A percentile compares a stretch with the other conserved stretches of the same genome.
Conservation (phyloP, 2,113 vertebrate species). For the Cercopithecus mona region DNA sequence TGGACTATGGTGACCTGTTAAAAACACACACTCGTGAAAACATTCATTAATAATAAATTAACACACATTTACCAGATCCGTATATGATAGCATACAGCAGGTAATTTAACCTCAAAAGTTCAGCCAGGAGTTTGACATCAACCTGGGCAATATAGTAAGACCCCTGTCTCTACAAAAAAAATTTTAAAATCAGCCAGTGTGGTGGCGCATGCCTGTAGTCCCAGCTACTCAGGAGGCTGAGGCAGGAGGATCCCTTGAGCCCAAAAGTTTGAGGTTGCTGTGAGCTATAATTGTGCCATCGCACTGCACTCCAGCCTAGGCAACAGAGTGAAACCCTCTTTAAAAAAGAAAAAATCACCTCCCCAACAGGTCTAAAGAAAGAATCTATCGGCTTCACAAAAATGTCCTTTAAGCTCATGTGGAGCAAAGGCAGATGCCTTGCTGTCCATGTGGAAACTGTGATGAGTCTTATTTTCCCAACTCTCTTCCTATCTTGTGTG, state of each 20-base stretch:
- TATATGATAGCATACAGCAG: background rate
- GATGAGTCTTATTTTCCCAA: background rate
- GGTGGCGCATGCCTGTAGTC: too few relatives aligned
- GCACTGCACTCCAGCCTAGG: too few relatives aligned
- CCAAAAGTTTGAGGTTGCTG: too few relatives aligned
- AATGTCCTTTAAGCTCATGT: constrained; percentile 55
- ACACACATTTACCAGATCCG: constrained; percentile 47
- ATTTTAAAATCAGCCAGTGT: too few relatives aligned
- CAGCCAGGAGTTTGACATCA: too few relatives aligned
- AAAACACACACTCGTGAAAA: constrained; percentile 35
- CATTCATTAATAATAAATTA: constrained; percentile 12
- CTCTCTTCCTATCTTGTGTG: background rate
- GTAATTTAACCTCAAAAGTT: constrained; percentile 33
- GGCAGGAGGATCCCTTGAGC: too few relatives aligned
- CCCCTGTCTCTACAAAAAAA: too few relatives aligned
- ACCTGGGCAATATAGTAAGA: too few relatives aligned
- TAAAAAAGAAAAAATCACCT: background rate
- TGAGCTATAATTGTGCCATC: too few relatives aligned
- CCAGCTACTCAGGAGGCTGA: too few relatives aligned
- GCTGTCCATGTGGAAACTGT: constrained; percentile 55
- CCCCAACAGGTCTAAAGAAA: constrained; percentile 5
- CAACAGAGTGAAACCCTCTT: too few relatives aligned
- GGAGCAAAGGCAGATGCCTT: constrained; percentile 49
- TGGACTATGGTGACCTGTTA: background rate
- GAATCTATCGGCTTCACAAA: constrained; percentile 51